Evolutionary conservation across 2,113 vertebrate species (phyloP), one percentile per base, ranked within the genome.

Genomic region (Chauna torquata): DNA sequence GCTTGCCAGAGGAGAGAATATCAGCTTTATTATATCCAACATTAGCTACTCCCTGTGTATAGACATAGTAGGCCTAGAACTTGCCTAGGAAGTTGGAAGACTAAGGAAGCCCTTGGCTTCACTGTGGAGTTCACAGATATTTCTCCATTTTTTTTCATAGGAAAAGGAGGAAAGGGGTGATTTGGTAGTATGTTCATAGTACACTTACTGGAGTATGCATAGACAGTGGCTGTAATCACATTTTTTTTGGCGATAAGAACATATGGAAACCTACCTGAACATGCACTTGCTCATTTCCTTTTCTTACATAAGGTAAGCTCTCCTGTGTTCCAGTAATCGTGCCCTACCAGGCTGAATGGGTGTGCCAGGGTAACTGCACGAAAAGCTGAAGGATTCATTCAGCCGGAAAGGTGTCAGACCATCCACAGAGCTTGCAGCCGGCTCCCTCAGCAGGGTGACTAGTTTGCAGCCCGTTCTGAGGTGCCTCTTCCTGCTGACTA

Each of bases 11-110:
- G 28, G n/a, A 80, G 16, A 30, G n/a, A 62, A 71, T 54, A 49
- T 2, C 17, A 36, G 42, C 10, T 18, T 8, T 4, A 1, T 61
- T 11, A 5, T 32, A 15, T 57, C 40, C n/a, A 2, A 2, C 15
- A 17, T n/a, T 57, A 65, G 16, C 22, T 88, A 68, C 45, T 72
- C 9, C 11, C 11, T 45, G 4, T 36, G 47, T 32, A 42, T 6
- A 78, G 40, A 38, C 1, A n/a, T 34, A 55, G 58, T 36, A 25
- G 72, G 20, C 6, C 30, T 84, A 65, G 59, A 81, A 65, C 9
- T 55, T 50, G 18, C 25, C 32, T 14, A 61, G 45, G 36, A 77
- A 83, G 36, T 16, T 42, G 16, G 5, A 91, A 80, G 17, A 65
- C 22, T 19, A 57, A 83, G 70, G 42, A 82, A 61, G 52, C 11